These are phyloP conservation scores for Philaethria dido DNA, from an alignment of 2,888 invertebrate species.

Conservation along the genomic window DNA sequence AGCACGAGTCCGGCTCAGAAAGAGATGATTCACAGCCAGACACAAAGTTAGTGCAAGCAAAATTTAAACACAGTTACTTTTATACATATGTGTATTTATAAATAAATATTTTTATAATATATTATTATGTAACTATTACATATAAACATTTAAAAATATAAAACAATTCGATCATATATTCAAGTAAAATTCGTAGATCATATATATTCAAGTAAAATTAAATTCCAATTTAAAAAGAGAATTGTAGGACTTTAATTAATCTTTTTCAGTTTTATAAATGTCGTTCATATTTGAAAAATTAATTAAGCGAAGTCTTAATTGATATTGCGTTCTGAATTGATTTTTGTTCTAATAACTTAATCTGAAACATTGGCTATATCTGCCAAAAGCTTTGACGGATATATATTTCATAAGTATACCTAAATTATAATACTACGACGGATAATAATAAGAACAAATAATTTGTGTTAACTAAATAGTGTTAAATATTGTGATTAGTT, in stretches of 20 bases:
- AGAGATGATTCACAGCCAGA: constrained; percentile 85
- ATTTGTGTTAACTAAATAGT: no score
- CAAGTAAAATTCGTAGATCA: neutral
- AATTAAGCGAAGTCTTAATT: constrained; percentile 4
- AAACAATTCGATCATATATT: neutral
- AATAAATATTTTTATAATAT: constrained; percentile 2
- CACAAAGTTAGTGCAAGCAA: constrained; percentile 63
- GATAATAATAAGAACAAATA: no score
- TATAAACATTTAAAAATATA: no score
- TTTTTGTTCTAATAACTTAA: neutral
- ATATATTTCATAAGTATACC: no score
- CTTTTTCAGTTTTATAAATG: constrained; percentile 11
- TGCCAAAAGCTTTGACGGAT: no score
- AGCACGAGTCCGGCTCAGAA: constrained; percentile 89
- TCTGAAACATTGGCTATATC: neutral
- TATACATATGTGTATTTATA: neutral
- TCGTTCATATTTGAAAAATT: constrained; percentile 8
- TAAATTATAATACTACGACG: no score
- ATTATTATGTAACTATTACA: no score
- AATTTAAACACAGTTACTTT: neutral
- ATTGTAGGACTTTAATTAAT: neutral
- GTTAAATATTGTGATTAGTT: no score
- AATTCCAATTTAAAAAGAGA: constrained; percentile 1
- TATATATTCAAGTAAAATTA: neutral
- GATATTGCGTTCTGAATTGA: neutral